Evolutionary conservation across 2,888 invertebrate species (phyloP).

Genomic region (Ophion obscuratus): DNA sequence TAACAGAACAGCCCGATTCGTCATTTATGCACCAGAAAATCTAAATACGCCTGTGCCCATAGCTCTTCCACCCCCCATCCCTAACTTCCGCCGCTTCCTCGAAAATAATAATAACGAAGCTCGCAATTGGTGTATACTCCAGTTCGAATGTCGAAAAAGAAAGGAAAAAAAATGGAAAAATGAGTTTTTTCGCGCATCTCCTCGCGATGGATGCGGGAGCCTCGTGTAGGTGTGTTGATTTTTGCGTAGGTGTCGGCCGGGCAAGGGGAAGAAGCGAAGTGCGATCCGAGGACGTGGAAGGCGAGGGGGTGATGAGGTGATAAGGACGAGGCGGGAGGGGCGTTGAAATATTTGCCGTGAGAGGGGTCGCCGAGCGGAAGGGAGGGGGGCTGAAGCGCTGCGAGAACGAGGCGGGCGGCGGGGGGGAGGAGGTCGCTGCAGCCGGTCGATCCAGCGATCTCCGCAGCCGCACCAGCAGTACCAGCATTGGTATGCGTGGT

Average conservation of each 20-base stretch:
- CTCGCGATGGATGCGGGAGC: background rate
- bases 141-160: background rate
- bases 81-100: background rate
- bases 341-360: slow-evolving; percentile 48
- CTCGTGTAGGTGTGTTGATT: slow-evolving; percentile 22
- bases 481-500: slow-evolving; percentile 54
- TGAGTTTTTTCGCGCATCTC: background rate
- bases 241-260: slow-evolving; percentile 35
- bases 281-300: slow-evolving; percentile 26
- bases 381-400: slow-evolving; percentile 39
- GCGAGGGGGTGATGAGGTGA: slow-evolving; percentile 33
- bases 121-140: background rate
- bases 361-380: slow-evolving; percentile 52
- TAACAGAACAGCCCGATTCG: background rate
- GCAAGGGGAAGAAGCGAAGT: slow-evolving; percentile 18
- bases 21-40: background rate
- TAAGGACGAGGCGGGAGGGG: slow-evolving; percentile 51
- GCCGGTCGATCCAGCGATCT: slow-evolving; percentile 64
- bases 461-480: slow-evolving; percentile 58
- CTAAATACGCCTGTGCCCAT: background rate
- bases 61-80: background rate
- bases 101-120: background rate
- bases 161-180: background rate
- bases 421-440: slow-evolving; percentile 41
- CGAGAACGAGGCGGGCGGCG: background rate